Base-by-base conservation (phyloP, 2,113 vertebrate genomes). In the Ailuropoda melanoleuca region DNA sequence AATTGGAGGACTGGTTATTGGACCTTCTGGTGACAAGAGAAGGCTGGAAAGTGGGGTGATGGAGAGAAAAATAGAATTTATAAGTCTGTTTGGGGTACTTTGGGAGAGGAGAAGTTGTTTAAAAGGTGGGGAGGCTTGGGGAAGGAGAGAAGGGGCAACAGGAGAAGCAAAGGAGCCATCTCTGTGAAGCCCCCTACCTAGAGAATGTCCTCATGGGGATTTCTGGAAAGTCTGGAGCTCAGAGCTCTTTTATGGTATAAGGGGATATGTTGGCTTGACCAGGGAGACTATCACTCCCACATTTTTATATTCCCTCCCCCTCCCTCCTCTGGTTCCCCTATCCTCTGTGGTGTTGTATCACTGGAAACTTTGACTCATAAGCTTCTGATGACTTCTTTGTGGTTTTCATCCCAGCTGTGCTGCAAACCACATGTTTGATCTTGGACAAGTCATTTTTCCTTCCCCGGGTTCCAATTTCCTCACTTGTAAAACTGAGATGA, bases 241-340 rank as follows among this genome's bases (percentile, higher is more conserved):
- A n/a, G 60, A 14, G 39, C 13, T 58, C 50, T 50, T 82, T 64
- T 31, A 8, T 1, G 3, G 48, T 26, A 48, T 8, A 56, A 46
- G 13, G 23, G 24, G 17, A 18, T n/a, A 31, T 3, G 1, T 66
- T 80, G n/a, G 6, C 19, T 68, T 24, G 58, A 74, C 6, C 34
- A 14, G 8, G 4, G 21, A 43, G 3, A 23, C 1, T 24, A 7
- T 23, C 3, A 3, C 8, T 15, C 19, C 12, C 21, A 21, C 3
- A 50, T 53, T 18, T 39, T 31, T 37, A 50, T 29, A 60, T 18
- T 26, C 55, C 8, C 1, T 14, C n/a, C 34, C 8, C 62, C 14
- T 66, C 62, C 62, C 31, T 66, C 6, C 19, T 4, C 0, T 2
- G 46, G 10, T 23, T 8, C 50, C 7, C 18, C 10, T 68, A 24